Percentiles rank a stretch among this genome's conserved stretches.
Conservation (phyloP, 2,797 vertebrate genomes). For the Etheostoma nigrum region DNA sequence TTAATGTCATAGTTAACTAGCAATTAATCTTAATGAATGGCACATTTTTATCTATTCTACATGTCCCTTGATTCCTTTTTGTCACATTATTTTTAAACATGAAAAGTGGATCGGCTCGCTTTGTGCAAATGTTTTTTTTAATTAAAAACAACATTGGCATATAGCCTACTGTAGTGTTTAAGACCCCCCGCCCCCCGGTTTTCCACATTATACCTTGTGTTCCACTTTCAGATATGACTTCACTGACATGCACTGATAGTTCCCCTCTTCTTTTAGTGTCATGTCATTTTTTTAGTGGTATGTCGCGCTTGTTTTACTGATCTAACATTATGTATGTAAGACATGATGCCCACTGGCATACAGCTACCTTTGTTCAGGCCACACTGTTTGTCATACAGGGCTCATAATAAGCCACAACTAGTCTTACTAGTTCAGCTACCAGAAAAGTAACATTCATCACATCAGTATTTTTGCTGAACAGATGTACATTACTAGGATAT, state of each 20-base stretch:
- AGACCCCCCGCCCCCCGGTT: too few species aligned
- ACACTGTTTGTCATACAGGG: not conserved
- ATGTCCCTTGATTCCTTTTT: too few species aligned
- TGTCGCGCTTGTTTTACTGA: not conserved
- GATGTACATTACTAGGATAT: too few species aligned
- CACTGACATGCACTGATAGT: not conserved
- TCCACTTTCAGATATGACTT: not conserved
- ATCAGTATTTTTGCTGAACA: not conserved
- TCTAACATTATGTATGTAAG: not conserved
- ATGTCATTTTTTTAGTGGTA: not conserved
- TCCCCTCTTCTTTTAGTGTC: not conserved
- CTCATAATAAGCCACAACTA: not conserved
- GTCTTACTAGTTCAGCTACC: not conserved
- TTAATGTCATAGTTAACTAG: too few species aligned
- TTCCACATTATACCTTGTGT: not conserved
- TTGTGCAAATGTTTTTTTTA: too few species aligned
- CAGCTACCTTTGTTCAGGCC: not conserved
- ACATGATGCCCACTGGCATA: not conserved
- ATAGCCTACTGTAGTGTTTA: too few species aligned
- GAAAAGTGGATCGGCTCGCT: too few species aligned
- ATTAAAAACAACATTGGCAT: too few species aligned
- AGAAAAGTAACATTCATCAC: slow-evolving; percentile 15
- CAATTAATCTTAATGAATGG: too few species aligned
- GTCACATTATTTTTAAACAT: too few species aligned
- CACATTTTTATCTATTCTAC: too few species aligned